Evolutionary conservation across 2,113 vertebrate genomes (phyloP), one percentile per base, ranked within the genome.

Genomic region (Mustelus asterias): DNA sequence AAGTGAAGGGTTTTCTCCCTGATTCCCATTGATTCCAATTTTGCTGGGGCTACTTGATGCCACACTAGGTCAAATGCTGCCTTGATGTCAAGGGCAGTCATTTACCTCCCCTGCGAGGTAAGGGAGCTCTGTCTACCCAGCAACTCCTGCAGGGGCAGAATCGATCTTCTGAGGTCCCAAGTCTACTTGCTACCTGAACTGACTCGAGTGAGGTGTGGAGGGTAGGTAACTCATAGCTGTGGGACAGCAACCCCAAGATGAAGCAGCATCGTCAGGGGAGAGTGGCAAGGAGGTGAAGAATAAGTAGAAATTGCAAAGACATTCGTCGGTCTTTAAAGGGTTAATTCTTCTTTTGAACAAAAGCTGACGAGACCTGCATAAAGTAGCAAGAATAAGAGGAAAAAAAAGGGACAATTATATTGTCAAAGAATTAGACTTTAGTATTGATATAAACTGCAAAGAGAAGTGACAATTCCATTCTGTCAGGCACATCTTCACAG

Each of bases 401-500:
- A 18, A 37, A 65, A 37, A 86, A 18, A 88, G 41, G 41, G 63
- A 48, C n/a, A 24, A 95, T 93, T 65, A 93, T 72, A 54, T 54
- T 48, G 94, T 95, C 94, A 95, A 95, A 48, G 63, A 72, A 72
- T 95, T 95, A 95, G 94, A 95, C 44, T 70, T 95, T 33, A 54
- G 48, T 54, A 95, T 54, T 95, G 94, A 95, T 37, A 37, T 54
- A 48, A 95, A 48, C 94, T 93, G 33, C 69, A 70, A 54, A 24
- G 18, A 95, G 54, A 54, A 83, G 95, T 95, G 95, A 63, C 95
- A 95, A 85, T 86, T 95, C 72, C 95, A 63, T 83, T 86, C 63
- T 48, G 69, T 95, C 94, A 76, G 69, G 94, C 76, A 83, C 78
- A 95, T 63, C 54, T 65, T 95, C 54, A 54, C 90, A 54, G 44